Conservation (phyloP, 92 coral and sea anemone species). For the Pocillopora grandis region DNA sequence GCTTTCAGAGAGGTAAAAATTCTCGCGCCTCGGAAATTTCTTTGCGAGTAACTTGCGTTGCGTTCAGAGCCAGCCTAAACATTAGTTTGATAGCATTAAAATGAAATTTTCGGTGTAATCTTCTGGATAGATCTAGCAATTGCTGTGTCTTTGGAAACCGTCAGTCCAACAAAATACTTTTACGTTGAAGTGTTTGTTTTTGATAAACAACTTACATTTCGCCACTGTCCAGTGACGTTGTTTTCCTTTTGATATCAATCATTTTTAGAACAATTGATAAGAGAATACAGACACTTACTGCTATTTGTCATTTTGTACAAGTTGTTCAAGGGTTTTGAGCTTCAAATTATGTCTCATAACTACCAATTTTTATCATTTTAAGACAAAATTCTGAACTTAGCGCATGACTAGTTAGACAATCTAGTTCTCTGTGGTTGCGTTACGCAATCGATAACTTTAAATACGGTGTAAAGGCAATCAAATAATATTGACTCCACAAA, state of each 20-base stretch:
- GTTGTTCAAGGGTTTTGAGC: neutral
- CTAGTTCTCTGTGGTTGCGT: neutral
- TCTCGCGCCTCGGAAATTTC: neutral
- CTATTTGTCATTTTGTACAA: neutral
- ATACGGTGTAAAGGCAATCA: neutral
- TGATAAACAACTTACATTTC: constrained; percentile 9
- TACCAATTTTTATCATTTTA: neutral
- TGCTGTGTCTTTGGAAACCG: too few relatives aligned
- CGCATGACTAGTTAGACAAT: neutral
- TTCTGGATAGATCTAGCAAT: neutral
- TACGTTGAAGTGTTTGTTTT: neutral
- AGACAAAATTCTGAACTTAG: neutral
- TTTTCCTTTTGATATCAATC: neutral
- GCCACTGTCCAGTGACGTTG: neutral
- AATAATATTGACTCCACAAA: constrained; percentile 1
- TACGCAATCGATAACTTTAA: neutral
- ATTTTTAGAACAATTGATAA: neutral
- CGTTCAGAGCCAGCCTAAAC: too few relatives aligned
- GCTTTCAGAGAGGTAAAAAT: neutral
- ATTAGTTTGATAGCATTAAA: neutral
- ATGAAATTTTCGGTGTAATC: neutral
- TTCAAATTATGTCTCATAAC: neutral
- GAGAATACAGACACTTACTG: too few relatives aligned
- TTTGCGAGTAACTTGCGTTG: neutral
- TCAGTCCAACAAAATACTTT: neutral